Evolutionary conservation across 2,888 invertebrate genomes (phyloP).

Genomic region (Tigriopus californicus): DNA sequence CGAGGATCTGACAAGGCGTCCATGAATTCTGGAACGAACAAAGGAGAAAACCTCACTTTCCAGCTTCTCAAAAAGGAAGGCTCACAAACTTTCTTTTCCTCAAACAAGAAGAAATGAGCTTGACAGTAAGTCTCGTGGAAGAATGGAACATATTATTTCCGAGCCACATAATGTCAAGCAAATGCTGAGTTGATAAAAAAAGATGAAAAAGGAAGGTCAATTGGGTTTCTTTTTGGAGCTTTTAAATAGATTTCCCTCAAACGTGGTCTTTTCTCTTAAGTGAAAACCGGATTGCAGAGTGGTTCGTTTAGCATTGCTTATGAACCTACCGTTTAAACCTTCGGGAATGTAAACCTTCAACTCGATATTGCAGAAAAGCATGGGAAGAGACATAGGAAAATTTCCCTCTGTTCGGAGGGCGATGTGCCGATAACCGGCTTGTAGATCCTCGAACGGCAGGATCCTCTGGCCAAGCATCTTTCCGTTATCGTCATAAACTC

Average conservation of each 20-base stretch:
- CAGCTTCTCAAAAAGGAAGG: too few relatives aligned
- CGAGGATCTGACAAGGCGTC: slow-evolving; percentile 88
- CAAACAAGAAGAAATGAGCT: too few relatives aligned
- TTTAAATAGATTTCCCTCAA: too few relatives aligned
- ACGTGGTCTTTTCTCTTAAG: too few relatives aligned
- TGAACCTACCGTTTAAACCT: slow-evolving; percentile 64
- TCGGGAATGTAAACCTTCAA: slow-evolving; percentile 98
- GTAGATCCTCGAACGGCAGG: slow-evolving; percentile 87
- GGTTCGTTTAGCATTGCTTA: not conserved
- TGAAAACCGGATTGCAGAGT: too few relatives aligned
- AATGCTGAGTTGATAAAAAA: too few relatives aligned
- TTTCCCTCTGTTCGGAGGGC: slow-evolving; percentile 94
- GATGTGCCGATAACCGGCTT: slow-evolving; percentile 94
- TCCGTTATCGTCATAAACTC: slow-evolving; percentile 95
- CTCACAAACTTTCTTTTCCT: too few relatives aligned
- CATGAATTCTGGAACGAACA: slow-evolving; percentile 57
- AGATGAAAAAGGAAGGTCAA: too few relatives aligned
- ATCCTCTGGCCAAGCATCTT: slow-evolving; percentile 92
- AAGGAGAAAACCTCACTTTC: slow-evolving; percentile 16
- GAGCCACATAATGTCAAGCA: too few relatives aligned
- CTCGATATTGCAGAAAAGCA: slow-evolving; percentile 97
- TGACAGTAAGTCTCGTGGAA: too few relatives aligned
- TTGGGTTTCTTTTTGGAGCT: too few relatives aligned
- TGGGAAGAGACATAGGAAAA: slow-evolving; percentile 95
- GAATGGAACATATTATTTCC: too few relatives aligned